Evolutionary conservation across 2,113 vertebrate species (phyloP).

Genomic region (Dicerorhinus sumatrensis): DNA sequence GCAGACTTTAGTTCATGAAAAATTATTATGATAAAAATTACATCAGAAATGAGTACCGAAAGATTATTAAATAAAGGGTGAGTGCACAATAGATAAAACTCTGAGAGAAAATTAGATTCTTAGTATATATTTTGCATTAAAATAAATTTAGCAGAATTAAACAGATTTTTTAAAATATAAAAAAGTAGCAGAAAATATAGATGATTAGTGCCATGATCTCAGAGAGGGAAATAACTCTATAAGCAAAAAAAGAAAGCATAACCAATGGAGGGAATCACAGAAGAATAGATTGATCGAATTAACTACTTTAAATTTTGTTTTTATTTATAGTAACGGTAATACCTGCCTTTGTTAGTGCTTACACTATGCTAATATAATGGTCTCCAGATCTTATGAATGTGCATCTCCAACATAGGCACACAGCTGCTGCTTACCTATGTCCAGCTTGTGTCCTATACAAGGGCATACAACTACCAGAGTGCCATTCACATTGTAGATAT

Average conservation of each 20-base stretch:
- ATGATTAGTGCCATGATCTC: neutral
- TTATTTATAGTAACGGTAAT: neutral
- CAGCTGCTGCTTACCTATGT: too few species aligned
- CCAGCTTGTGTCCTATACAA: neutral
- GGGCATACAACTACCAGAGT: neutral
- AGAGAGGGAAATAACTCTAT: neutral
- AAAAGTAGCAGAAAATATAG: neutral
- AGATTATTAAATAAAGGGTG: neutral
- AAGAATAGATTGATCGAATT: neutral
- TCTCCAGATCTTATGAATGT: neutral
- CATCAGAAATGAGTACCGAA: neutral
- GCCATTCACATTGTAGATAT: neutral
- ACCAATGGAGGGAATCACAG: neutral
- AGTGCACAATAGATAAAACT: neutral
- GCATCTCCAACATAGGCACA: neutral
- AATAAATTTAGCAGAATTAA: neutral
- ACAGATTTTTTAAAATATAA: neutral
- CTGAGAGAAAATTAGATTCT: neutral
- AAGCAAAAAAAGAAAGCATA: neutral
- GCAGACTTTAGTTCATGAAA: neutral
- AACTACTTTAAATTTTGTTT: slow-evolving; percentile 10
- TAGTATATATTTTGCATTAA: neutral
- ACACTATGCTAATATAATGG: accelerated
- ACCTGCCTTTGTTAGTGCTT: neutral
- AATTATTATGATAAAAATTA: neutral